Evolutionary conservation across 37 sponge, comb jelly and placozoan species (phyloP).

Genomic region (Hexactinellida sp.): DNA sequence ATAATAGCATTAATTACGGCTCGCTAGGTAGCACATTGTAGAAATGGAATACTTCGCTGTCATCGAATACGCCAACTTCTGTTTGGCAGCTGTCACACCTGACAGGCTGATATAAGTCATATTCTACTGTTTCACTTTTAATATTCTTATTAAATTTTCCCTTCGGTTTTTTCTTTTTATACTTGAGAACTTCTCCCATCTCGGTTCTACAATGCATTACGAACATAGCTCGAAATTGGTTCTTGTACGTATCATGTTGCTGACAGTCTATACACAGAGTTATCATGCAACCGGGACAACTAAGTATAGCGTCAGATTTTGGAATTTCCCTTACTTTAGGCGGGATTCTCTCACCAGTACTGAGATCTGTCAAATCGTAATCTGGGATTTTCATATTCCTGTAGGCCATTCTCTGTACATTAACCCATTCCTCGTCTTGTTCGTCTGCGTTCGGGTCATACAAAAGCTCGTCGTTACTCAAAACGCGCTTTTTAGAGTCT

Average conservation of each 20-base stretch:
- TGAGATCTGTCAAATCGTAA: too few species aligned
- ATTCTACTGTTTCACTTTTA: neutral
- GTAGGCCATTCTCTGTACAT: conserved; percentile 62
- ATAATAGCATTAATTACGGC: conserved; percentile 16
- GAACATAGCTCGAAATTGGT: conserved; percentile 92
- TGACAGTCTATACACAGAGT: conserved; percentile 83
- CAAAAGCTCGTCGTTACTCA: conserved; percentile 79
- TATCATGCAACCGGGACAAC: conserved; percentile 83
- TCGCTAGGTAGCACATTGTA: conserved; percentile 83
- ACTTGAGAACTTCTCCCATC: conserved; percentile 51
- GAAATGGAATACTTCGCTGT: conserved; percentile 79
- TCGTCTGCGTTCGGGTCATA: conserved; percentile 88
- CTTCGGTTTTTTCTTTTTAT: conserved; percentile 42
- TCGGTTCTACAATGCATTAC: conserved; percentile 62
- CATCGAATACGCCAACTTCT: conserved; percentile 84
- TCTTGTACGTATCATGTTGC: conserved; percentile 56
- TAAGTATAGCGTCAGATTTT: conserved; percentile 61
- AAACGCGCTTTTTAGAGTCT: neutral
- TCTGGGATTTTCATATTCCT: conserved; percentile 21
- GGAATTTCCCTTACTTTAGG: neutral
- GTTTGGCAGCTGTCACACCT: conserved; percentile 63
- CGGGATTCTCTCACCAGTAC: neutral
- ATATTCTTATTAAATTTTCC: neutral
- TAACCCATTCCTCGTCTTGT: conserved; percentile 74
- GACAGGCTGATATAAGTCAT: conserved; percentile 63